phyloP scores from a whole-genome alignment of 2,113 vertebrate genomes.

The Scatophagus argus region DNA sequence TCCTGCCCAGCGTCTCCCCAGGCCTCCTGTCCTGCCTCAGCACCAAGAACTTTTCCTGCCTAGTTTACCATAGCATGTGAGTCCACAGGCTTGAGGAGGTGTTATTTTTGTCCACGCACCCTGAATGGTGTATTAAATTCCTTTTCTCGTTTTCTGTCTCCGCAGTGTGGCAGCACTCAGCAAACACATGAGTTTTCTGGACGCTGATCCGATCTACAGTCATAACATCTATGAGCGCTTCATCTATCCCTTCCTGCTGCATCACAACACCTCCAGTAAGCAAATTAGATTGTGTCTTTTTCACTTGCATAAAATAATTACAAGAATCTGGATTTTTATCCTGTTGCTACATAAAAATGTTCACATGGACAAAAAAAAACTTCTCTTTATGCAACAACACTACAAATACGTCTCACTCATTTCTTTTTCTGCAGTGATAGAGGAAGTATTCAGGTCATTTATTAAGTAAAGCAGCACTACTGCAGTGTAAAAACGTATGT shows the following conservation, averaged over 20 bases:
- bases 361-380: no score
- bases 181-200: constrained; percentile 47
- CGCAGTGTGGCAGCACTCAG: constrained; percentile 75
- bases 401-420: no score
- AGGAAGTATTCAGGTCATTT: neutral
- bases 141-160: neutral
- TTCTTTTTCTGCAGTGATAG: no score
- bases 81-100: constrained; percentile 20
- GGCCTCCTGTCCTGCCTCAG: constrained; percentile 81
- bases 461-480: neutral
- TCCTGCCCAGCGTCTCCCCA: constrained; percentile 57
- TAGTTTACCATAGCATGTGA: constrained; percentile 81
- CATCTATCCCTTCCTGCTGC: constrained; percentile 70
- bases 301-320: no score
- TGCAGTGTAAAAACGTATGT: neutral
- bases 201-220: constrained; percentile 9
- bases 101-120: fast-evolving
- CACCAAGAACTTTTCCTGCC: constrained; percentile 83
- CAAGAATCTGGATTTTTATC: no score
- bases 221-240: constrained; percentile 72
- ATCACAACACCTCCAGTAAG: constrained; percentile 70
- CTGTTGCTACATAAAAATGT: no score
- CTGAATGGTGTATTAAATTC: neutral
- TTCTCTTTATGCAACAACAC: no score
- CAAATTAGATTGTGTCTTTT: neutral